These are phyloP conservation scores for Leptinotarsa defecta DNA, from an alignment of 1,140 invertebrate species.

Conservation along the genomic window DNA sequence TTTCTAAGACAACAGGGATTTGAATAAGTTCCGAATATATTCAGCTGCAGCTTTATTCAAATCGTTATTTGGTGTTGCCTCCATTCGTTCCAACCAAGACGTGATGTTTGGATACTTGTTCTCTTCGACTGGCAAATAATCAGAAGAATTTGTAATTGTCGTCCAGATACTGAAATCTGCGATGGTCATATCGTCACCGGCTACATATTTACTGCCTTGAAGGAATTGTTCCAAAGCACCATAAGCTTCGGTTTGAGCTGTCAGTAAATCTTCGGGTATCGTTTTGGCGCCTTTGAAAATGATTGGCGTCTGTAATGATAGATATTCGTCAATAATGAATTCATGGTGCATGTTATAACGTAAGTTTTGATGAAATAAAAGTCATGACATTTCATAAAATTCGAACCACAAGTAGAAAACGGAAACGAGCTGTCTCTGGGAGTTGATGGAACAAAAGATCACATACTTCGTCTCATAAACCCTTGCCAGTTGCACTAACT, in stretches of 20 bases:
- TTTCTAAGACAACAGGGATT: too few relatives aligned
- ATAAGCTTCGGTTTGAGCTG: slow-evolving; percentile 24
- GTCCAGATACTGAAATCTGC: slow-evolving; percentile 38
- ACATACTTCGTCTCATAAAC: too few relatives aligned
- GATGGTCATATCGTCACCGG: slow-evolving; percentile 35
- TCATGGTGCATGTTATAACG: too few relatives aligned
- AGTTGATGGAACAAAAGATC: too few relatives aligned
- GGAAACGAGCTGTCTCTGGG: too few relatives aligned
- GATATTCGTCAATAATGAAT: neutral
- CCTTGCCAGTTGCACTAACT: too few relatives aligned
- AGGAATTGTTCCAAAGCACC: slow-evolving; percentile 32
- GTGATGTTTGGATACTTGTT: neutral
- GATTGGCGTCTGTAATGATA: neutral
- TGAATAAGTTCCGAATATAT: too few relatives aligned
- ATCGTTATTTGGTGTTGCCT: slow-evolving; percentile 55
- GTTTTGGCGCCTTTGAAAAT: slow-evolving; percentile 1
- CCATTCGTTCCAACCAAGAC: slow-evolving; percentile 12
- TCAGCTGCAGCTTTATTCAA: slow-evolving; percentile 40
- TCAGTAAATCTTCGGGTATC: neutral
- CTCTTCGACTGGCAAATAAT: slow-evolving; percentile 9
- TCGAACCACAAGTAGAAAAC: too few relatives aligned
- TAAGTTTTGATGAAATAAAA: too few relatives aligned
- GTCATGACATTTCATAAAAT: too few relatives aligned
- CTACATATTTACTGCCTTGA: slow-evolving; percentile 37
- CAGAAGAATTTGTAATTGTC: slow-evolving; percentile 21